Conservation (phyloP, 2,888 invertebrate genomes). For the Aplocera efformata region DNA sequence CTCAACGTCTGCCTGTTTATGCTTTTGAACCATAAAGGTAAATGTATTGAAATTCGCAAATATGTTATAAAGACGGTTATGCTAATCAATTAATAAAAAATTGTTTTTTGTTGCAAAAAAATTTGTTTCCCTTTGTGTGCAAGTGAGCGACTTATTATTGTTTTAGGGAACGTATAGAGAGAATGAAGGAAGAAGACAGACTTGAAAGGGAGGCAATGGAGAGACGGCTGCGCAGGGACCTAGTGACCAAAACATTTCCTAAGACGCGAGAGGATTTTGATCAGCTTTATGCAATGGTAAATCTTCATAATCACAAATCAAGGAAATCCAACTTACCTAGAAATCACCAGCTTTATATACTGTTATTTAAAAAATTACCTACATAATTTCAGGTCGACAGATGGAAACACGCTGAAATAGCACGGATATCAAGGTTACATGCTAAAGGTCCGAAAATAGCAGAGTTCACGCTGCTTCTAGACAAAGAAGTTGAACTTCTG, state of each 20-base stretch:
- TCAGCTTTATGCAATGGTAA: conserved; percentile 84
- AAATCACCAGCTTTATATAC: too few relatives aligned
- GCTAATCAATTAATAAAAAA: too few relatives aligned
- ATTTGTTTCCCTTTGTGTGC: too few relatives aligned
- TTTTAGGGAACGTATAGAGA: conserved; percentile 64
- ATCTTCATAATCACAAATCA: too few relatives aligned
- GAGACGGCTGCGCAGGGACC: conserved; percentile 76
- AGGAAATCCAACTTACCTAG: not conserved
- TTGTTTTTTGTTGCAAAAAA: too few relatives aligned
- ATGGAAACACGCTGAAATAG: conserved; percentile 83
- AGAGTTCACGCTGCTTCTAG: conserved; percentile 84
- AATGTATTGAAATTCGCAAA: too few relatives aligned
- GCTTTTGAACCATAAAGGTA: too few relatives aligned
- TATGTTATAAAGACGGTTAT: too few relatives aligned
- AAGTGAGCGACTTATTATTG: too few relatives aligned
- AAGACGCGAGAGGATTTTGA: conserved; percentile 86
- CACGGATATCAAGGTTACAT: conserved; percentile 82
- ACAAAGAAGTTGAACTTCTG: conserved; percentile 86
- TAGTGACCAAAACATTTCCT: conserved; percentile 85
- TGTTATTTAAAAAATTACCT: not conserved
- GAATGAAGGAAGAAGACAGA: conserved; percentile 76
- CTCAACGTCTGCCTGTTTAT: too few relatives aligned
- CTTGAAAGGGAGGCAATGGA: conserved; percentile 76
- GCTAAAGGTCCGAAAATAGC: conserved; percentile 85
- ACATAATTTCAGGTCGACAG: conserved; percentile 76